Conservation (phyloP, 1,140 invertebrate genomes). For the Octopus sinensis region DNA sequence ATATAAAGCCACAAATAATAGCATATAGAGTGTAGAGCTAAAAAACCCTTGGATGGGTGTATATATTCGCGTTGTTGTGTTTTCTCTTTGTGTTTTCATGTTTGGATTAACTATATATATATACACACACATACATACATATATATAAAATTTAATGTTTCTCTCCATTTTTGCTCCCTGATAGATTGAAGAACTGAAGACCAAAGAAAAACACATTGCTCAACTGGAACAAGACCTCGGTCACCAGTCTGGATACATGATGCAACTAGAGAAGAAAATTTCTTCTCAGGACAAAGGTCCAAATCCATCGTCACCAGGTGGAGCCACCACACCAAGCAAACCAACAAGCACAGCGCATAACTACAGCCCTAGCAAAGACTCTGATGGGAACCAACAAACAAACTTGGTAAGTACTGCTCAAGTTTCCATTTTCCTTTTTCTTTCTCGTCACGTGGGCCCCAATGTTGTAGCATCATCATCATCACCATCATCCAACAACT, state of each 20-base stretch:
- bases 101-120: too few relatives aligned
- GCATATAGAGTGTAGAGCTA: too few relatives aligned
- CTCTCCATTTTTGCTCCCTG: constrained; percentile 4
- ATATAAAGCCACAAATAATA: too few relatives aligned
- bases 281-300: constrained; percentile 3
- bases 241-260: constrained; percentile 27
- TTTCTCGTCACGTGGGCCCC: not conserved
- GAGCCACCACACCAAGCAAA: constrained; percentile 14
- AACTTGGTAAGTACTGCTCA: not conserved
- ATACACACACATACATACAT: too few relatives aligned
- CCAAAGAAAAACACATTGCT: constrained; percentile 40
- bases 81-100: too few relatives aligned
- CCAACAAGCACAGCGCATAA: not conserved
- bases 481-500: too few relatives aligned
- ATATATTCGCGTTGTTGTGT: too few relatives aligned
- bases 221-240: constrained; percentile 39
- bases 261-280: constrained; percentile 18
- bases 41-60: too few relatives aligned
- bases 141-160: not conserved
- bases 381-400: constrained; percentile 5
- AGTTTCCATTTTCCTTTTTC: not conserved
- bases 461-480: too few relatives aligned
- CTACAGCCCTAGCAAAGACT: constrained; percentile 1
- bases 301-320: constrained; percentile 7
- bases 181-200: constrained; percentile 43